phyloP scores from a whole-genome alignment of 2,888 invertebrate genomes.

The Axea sp. region DNA sequence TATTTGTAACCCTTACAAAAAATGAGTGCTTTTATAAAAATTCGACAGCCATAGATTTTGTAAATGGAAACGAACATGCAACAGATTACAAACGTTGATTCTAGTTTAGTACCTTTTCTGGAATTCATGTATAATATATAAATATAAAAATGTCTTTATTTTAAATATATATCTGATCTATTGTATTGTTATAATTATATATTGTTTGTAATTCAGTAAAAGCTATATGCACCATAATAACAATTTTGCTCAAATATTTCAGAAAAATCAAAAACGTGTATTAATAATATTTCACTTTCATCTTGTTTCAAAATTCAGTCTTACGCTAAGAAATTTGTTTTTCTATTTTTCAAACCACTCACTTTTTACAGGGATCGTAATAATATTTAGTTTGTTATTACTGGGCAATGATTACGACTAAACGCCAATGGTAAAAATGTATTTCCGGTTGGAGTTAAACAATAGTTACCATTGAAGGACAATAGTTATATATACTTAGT shows the following conservation, averaged over 20 bases:
- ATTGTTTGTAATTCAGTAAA: constrained; percentile 36
- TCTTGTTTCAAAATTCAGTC: constrained; percentile 9
- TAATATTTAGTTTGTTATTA: constrained; percentile 37
- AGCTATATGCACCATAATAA: constrained; percentile 9
- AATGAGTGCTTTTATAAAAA: constrained; percentile 49
- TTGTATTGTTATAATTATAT: too few species aligned
- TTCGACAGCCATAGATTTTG: constrained; percentile 51
- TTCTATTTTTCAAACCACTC: too few species aligned
- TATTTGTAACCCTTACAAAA: constrained; percentile 46
- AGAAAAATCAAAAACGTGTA: constrained; percentile 7
- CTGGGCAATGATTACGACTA: constrained; percentile 12
- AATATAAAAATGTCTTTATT: constrained; percentile 17
- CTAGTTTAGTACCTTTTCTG: constrained; percentile 26
- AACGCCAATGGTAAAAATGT: constrained; percentile 37
- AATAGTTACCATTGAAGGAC: constrained; percentile 24
- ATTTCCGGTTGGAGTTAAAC: constrained; percentile 23
- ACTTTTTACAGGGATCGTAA: constrained; percentile 16
- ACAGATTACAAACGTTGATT: constrained; percentile 31
- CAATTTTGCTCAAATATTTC: constrained; percentile 37
- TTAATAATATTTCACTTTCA: background rate
- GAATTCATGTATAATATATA: constrained; percentile 15
- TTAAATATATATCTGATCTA: constrained; percentile 10
- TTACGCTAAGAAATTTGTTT: background rate
- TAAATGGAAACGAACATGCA: constrained; percentile 5
- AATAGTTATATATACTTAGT: too few species aligned